Percentiles rank a stretch among this genome's conserved stretches.
Conservation (phyloP, 2,888 invertebrate species). For the Eupsilia transversa region DNA sequence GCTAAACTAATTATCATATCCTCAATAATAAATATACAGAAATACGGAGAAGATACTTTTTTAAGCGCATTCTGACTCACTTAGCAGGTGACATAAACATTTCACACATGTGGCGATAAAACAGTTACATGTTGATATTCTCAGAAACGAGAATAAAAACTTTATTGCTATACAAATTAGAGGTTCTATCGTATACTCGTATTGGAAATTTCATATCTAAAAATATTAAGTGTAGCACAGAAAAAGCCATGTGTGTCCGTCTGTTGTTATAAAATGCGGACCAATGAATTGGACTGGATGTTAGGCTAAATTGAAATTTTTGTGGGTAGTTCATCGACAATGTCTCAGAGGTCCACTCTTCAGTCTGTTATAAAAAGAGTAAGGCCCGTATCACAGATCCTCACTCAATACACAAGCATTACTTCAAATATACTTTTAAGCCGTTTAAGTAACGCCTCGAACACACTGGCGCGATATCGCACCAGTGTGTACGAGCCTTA, state of each 20-base stretch:
- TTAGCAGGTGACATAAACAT: conserved; percentile 50
- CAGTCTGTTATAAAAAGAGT: background rate
- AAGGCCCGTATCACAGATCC: background rate
- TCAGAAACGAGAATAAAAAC: conserved; percentile 37
- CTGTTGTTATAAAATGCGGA: background rate
- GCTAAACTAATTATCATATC: conserved; percentile 46
- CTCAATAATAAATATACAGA: conserved; percentile 36
- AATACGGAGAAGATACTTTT: conserved; percentile 24
- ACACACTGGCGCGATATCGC: too few relatives aligned
- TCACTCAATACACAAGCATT: background rate
- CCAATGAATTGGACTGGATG: background rate
- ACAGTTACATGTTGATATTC: conserved; percentile 53
- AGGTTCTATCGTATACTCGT: conserved; percentile 11
- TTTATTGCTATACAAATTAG: conserved; percentile 52
- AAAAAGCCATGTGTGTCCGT: background rate
- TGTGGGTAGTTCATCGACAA: background rate
- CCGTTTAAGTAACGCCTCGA: background rate
- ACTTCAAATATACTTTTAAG: background rate
- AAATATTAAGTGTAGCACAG: conserved; percentile 4
- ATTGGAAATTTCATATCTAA: conserved; percentile 22
- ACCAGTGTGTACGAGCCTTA: too few relatives aligned
- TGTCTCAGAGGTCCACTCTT: background rate
- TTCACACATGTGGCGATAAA: conserved; percentile 43
- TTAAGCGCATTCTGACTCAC: conserved; percentile 44
- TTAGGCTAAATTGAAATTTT: background rate